These are phyloP conservation scores for Tinea semifulvella DNA, from an alignment of 2,888 invertebrate species.

Conservation along the genomic window DNA sequence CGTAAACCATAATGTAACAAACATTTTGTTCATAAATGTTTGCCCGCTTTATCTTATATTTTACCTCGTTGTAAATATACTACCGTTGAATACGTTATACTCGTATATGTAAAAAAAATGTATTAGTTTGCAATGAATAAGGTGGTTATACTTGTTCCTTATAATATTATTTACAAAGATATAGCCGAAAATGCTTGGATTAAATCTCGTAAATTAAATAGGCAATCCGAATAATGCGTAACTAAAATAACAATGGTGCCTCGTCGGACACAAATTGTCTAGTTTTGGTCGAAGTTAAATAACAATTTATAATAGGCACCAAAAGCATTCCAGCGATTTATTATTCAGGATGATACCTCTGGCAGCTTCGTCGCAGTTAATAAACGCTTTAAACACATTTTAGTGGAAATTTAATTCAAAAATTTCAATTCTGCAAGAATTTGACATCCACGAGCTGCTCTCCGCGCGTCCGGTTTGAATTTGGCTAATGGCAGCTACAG, in stretches of 20 bases:
- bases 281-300: constrained; percentile 26
- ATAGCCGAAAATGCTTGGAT: not conserved
- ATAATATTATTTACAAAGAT: too few relatives aligned
- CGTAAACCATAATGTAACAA: too few relatives aligned
- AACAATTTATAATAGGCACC: constrained; percentile 30
- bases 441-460: not conserved
- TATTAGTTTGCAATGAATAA: too few relatives aligned
- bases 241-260: constrained; percentile 9
- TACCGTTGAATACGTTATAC: too few relatives aligned
- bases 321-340: constrained; percentile 25
- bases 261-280: constrained; percentile 7
- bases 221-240: not conserved
- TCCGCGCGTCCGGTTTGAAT: constrained; percentile 13
- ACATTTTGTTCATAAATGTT: too few relatives aligned
- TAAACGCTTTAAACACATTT: constrained; percentile 34
- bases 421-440: too few relatives aligned
- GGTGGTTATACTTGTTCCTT: too few relatives aligned
- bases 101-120: too few relatives aligned
- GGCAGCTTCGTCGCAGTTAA: constrained; percentile 29
- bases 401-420: constrained; percentile 17
- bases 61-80: too few relatives aligned
- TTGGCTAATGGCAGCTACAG: constrained; percentile 33
- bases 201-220: not conserved
- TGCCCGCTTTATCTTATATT: too few relatives aligned
- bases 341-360: constrained; percentile 27